Conservation (phyloP, 1,140 invertebrate genomes). For the Monochamus saltuarius region DNA sequence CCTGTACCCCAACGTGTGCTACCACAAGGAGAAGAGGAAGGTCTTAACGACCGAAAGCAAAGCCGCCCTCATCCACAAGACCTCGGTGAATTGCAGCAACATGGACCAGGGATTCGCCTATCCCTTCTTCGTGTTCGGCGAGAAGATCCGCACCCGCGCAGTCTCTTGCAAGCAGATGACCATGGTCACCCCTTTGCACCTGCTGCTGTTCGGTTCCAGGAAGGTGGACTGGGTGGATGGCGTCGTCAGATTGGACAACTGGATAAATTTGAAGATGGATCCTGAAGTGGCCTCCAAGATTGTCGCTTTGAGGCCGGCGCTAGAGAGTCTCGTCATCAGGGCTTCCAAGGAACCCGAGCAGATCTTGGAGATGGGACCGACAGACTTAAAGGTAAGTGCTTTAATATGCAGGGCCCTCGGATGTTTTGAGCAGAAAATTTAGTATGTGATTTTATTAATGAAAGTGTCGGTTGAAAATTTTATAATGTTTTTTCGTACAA, state of each 20-base stretch:
- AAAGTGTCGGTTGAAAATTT: too few relatives aligned
- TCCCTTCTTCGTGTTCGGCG: constrained; percentile 96
- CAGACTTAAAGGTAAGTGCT: constrained; percentile 57
- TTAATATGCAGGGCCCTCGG: too few relatives aligned
- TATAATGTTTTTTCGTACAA: too few relatives aligned
- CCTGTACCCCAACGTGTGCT: constrained; percentile 95
- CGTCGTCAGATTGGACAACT: constrained; percentile 80
- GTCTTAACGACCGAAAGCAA: constrained; percentile 95
- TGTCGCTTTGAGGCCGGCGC: constrained; percentile 79
- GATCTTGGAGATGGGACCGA: constrained; percentile 57
- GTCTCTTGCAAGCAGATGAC: constrained; percentile 98
- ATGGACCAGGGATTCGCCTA: constrained; percentile 83
- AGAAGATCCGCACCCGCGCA: constrained; percentile 94
- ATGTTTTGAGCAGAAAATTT: too few relatives aligned
- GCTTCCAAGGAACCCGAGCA: constrained; percentile 77
- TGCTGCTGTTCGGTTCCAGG: constrained; percentile 88
- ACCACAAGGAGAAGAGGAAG: constrained; percentile 93
- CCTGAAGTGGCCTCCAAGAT: constrained; percentile 75
- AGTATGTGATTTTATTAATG: too few relatives aligned
- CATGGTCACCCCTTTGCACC: constrained; percentile 92
- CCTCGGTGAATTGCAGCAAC: constrained; percentile 93
- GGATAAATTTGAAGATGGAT: constrained; percentile 90
- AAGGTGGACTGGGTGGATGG: constrained; percentile 67
- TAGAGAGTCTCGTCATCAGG: constrained; percentile 82
- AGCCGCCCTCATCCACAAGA: constrained; percentile 92